Evolutionary conservation across 2,113 vertebrate species (phyloP).

Genomic region (Mormyrus lacerda): DNA sequence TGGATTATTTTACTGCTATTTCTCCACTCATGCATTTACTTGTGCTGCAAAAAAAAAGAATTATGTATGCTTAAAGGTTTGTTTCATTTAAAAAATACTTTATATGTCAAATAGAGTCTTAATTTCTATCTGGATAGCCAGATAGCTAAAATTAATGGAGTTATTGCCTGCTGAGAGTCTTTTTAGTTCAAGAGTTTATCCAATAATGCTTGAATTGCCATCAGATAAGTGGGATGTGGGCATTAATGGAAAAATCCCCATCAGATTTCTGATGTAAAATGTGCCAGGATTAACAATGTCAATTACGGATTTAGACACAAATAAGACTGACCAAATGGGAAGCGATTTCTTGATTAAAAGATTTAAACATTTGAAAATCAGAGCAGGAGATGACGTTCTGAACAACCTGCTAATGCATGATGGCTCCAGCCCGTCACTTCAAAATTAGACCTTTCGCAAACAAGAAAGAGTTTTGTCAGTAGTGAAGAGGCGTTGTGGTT

Average conservation of each 20-base stretch:
- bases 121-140: conserved; percentile 1
- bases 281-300: neutral
- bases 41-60: conserved; percentile 50
- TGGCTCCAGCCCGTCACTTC: neutral
- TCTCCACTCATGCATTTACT: conserved; percentile 55
- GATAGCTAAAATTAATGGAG: conserved; percentile 2
- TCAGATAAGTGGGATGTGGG: conserved; percentile 12
- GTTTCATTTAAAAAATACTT: neutral
- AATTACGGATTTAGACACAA: conserved; percentile 11
- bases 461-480: conserved; percentile 5
- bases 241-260: conserved; percentile 12
- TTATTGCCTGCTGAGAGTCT: neutral
- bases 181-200: conserved; percentile 15
- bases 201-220: conserved; percentile 4
- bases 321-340: conserved; percentile 5
- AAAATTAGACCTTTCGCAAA: neutral
- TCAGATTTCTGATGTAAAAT: conserved; percentile 14
- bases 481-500: neutral
- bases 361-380: conserved; percentile 9
- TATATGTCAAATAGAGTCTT: neutral
- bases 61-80: conserved; percentile 27
- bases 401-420: neutral
- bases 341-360: conserved; percentile 8
- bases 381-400: neutral
- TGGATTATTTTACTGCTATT: conserved; percentile 59